phyloP scores from a whole-genome alignment of 1,140 invertebrate genomes.

The Acromyrmex heyeri region DNA sequence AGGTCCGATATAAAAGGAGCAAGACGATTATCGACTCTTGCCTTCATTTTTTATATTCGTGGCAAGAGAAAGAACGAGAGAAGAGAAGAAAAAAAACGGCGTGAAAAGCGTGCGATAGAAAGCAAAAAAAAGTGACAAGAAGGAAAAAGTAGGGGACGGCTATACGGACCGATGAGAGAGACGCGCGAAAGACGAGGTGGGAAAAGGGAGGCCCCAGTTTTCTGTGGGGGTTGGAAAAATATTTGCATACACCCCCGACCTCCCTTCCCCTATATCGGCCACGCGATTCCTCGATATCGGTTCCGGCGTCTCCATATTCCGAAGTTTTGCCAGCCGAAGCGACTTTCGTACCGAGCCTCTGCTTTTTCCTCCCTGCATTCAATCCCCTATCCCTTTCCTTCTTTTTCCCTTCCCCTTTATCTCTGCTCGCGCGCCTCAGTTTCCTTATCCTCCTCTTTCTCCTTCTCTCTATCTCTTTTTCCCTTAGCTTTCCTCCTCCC shows the following conservation, averaged over 20 bases:
- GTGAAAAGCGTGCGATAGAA: slow-evolving; percentile 59
- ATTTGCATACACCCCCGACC: slow-evolving; percentile 68
- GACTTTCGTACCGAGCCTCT: slow-evolving; percentile 67
- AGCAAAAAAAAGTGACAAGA: slow-evolving; percentile 20
- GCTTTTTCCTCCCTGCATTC: slow-evolving; percentile 3
- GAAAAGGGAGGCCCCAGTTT: slow-evolving; percentile 57
- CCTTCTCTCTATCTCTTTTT: not conserved
- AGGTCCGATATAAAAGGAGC: slow-evolving; percentile 22
- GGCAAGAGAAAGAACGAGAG: not conserved
- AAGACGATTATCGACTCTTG: slow-evolving; percentile 42
- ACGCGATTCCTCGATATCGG: slow-evolving; percentile 70
- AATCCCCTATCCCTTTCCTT: too few species aligned
- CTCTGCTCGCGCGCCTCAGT: not conserved
- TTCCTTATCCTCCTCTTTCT: not conserved
- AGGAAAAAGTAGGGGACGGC: not conserved
- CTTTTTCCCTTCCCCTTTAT: slow-evolving; percentile 3
- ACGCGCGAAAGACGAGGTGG: slow-evolving; percentile 41
- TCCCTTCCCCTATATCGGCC: slow-evolving; percentile 20
- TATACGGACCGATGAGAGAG: slow-evolving; percentile 9
- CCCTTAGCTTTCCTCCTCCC: not conserved
- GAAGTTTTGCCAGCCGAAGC: slow-evolving; percentile 69
- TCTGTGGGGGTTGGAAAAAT: slow-evolving; percentile 67
- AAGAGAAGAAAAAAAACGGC: slow-evolving; percentile 44
- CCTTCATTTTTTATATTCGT: slow-evolving; percentile 23
- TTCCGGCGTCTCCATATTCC: slow-evolving; percentile 73